Base-by-base conservation (phyloP, 2,797 vertebrate species). In the Ibycter americanus region DNA sequence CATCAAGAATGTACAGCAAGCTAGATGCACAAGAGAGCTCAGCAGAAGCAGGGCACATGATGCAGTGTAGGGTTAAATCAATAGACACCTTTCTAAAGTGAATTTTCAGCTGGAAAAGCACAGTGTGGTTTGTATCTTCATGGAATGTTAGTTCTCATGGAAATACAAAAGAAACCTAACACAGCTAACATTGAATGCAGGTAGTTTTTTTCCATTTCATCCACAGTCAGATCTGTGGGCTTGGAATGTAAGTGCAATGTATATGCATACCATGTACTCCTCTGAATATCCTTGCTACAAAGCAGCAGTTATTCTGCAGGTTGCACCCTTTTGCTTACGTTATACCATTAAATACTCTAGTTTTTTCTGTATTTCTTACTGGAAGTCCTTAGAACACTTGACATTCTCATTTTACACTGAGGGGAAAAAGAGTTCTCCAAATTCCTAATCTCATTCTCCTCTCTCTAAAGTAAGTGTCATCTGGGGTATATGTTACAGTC, bases 141-240 rank as follows among this genome's bases (percentile, higher is more conserved):
- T 0, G 0, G n/a, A 66, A 83, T 1, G 5, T 83, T 31, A 61
- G 36, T 20, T 36, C 27, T 56, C 27, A 11, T 4, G 25, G 54
- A 52, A 84, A 76, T 6, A 47, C 23, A 94, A n/a, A 40, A 21
- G 38, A 34, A 87, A 36, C 8, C 6, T 65, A 44, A 19, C 3
- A 36, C 2, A 66, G 61, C 29, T 7, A 19, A 21, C 27, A 61
- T 2, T 18, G 15, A 76, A 40, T 3, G 8, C 32, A 51, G 77
- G 73, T 1, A 26, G 32, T 32, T 88, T 19, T 18, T 49, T n/a
- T 40, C 47, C 4, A 1, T 11, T 59, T 26, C 36, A 51, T 32
- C 47, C 61, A 62, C 4, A 5, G 22, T 49, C 11, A 70, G 38
- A 32, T 49, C 68, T 42, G 40, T 1, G 4, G 42, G 59, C 27